These are phyloP conservation scores for Brienomyrus brachyistius DNA, from an alignment of 2,113 vertebrate genomes.

Conservation along the genomic window DNA sequence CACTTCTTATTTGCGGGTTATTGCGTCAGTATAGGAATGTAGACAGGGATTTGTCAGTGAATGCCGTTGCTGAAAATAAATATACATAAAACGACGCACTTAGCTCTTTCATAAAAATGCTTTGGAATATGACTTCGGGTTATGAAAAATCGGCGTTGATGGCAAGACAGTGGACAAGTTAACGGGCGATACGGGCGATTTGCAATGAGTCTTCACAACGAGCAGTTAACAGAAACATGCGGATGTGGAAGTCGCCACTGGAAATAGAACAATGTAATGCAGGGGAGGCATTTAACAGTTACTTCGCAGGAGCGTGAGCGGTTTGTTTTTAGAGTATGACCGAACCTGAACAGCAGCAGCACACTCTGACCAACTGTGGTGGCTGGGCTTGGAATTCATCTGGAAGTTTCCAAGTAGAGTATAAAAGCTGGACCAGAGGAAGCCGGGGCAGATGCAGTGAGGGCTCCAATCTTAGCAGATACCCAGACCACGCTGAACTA, in stretches of 20 bases:
- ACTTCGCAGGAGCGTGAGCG: conserved; percentile 35
- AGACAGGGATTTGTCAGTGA: neutral
- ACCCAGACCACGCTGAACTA: neutral
- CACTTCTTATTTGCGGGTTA: neutral
- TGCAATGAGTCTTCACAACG: neutral
- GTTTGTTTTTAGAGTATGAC: conserved; percentile 53
- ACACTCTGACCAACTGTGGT: conserved; percentile 27
- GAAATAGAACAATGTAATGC: conserved; percentile 60
- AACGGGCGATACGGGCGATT: neutral
- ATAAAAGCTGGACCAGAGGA: conserved; percentile 41
- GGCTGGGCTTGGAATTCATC: conserved; percentile 37
- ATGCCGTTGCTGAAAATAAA: neutral
- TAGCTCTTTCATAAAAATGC: neutral
- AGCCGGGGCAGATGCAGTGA: conserved; percentile 16
- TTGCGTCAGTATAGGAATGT: neutral
- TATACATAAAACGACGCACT: neutral
- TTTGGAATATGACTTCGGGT: neutral
- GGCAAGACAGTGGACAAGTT: neutral
- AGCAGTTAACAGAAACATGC: neutral
- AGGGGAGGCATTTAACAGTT: conserved; percentile 49
- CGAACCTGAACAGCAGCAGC: conserved; percentile 25
- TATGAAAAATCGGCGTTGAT: neutral
- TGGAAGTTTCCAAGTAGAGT: conserved; percentile 52
- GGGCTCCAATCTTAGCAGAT: conserved; percentile 16
- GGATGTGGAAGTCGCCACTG: conserved; percentile 24